Conservation (phyloP, 1,140 invertebrate species). For the Idris sp. region DNA sequence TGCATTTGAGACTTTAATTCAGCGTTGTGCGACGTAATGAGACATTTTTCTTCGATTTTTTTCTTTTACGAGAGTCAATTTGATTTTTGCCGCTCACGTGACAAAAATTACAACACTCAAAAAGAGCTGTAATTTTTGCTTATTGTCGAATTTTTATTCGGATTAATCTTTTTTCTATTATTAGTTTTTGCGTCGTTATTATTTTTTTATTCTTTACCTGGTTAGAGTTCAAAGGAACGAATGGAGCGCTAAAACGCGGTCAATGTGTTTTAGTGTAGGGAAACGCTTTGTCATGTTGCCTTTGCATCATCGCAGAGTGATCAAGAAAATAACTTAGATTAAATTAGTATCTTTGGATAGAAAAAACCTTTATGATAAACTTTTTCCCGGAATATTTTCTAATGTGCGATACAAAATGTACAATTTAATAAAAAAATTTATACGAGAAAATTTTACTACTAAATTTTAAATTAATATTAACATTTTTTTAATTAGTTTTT, state of each 20-base stretch:
- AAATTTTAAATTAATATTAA: no score
- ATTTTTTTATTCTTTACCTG: background rate
- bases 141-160: slow-evolving; percentile 8
- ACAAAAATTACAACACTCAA: no score
- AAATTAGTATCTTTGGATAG: slow-evolving; percentile 50
- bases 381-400: slow-evolving; percentile 34
- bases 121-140: no score
- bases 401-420: no score
- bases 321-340: slow-evolving; percentile 56
- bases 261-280: slow-evolving; percentile 53
- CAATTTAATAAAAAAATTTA: no score
- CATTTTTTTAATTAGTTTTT: no score
- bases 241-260: slow-evolving; percentile 62
- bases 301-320: slow-evolving; percentile 58
- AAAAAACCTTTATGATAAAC: slow-evolving; percentile 16
- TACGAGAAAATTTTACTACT: no score
- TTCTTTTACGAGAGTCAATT: background rate
- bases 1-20: slow-evolving; percentile 16
- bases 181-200: slow-evolving; percentile 1
- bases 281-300: slow-evolving; percentile 57
- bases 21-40: background rate
- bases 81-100: background rate
- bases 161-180: slow-evolving; percentile 1
- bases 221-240: slow-evolving; percentile 52
- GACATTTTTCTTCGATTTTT: slow-evolving; percentile 11